Base-by-base conservation (phyloP, 2,113 vertebrate species). In the Pao palembangensis region DNA sequence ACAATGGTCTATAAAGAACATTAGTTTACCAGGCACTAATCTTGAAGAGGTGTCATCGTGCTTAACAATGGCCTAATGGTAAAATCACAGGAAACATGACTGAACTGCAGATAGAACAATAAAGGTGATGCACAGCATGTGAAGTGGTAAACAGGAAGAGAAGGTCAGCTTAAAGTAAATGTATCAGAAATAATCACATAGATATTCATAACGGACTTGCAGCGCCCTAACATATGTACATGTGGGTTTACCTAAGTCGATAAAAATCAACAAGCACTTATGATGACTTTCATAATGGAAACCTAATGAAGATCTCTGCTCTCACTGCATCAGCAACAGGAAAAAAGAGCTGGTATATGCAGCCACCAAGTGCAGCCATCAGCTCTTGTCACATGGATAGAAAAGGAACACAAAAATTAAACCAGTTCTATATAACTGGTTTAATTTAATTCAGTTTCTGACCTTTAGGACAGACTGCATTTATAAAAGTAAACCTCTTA, bases 11-110 rank as follows among this genome's bases (percentile, higher is more conserved):
- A 13, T 21, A n/a, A 15, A 55, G 49, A 61, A 49, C 38, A 78
- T 80, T 54, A 44, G 61, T 43, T 67, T 71, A 58, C 42, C n/a
- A 62, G 17, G 47, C 11, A 19, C 17, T 31, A 21, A 46, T 61
- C n/a, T 55, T 55, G n/a, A 44, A 4, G 43, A 64, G n/a, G 28
- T 58, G 38, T 51, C 10, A 2, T 31, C 38, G 53, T 46, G 8
- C 66, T 38, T 48, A 71, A 75, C 56, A 61, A 28, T 5, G 58
- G 28, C 0, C 15, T 43, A 72, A 64, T 65, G 53, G 1, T 4
- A 5, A 43, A 52, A 53, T 52, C 8, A 46, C 10, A 18, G 38
- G 5, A 63, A 17, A 28, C 21, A 50, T 81, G 70, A 47, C 19
- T 13, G 53, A 67, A 21, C 6, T 18, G 2, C 12, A 3, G 10